Base-by-base conservation (phyloP, 2,888 invertebrate species). In the Vannuccia rotundouncinata region DNA sequence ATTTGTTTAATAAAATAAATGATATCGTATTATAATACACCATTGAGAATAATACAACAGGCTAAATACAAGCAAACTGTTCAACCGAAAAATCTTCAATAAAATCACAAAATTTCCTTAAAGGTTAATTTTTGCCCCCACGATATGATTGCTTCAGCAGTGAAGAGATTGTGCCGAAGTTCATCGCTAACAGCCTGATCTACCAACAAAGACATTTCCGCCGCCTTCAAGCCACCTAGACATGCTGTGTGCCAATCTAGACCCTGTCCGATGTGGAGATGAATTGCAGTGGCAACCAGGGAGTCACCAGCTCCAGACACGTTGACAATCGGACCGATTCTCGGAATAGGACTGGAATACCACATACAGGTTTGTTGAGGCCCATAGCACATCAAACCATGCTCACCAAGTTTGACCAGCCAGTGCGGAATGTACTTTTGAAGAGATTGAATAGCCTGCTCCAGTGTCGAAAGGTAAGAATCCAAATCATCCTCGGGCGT, bases 241-340 rank as follows among this genome's bases (percentile, higher is more conserved):
- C 73, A 73, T 5, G 45, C 45, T 17, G 17, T 45, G 45, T 45
- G 45, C 77, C 77, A 77, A 17, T 30, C 22, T 25, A 78, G 10
- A 27, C 60, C 17, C 1, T 10, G 45, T 1, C 27, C 59, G 2
- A 78, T 10, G 31, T 31, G 77, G 17, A 77, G 28, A 5, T 45
- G 28, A 78, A 78, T 45, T n/a, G 30, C 59, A 66, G 59, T 59
- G 1, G 13, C 79, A 27, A 59, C 79, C 45, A 80, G 59, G 13
- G 45, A 80, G 28, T 80, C 80, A 10, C 80, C 80, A 13, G 79
- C 79, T 22, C 80, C 80, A 0, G 80, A 80, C n/a, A 59, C 79
- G 27, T 59, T 80, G 31, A 80, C 31, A 59, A 80, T 80, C n/a
- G 25, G 10, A 31, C 25, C 30, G 22, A 29, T 27, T 5, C 17